Percentiles rank a stretch among this genome's conserved stretches.
Conservation (phyloP, 2,113 vertebrate species). For the Lophotis ruficrista region DNA sequence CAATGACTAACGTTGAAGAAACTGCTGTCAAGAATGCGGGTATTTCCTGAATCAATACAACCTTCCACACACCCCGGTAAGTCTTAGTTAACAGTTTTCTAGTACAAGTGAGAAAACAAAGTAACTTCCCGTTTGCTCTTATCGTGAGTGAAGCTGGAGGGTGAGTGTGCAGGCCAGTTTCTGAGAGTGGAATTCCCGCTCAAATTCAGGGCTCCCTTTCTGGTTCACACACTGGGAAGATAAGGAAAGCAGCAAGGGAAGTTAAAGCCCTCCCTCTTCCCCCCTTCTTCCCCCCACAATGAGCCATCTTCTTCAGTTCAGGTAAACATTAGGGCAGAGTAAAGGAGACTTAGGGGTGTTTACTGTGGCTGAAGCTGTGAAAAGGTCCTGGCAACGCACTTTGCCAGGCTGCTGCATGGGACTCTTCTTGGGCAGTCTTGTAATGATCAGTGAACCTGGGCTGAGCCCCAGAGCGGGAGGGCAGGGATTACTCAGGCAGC, state of each 20-base stretch:
- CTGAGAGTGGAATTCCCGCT: not conserved
- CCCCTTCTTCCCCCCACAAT: not conserved
- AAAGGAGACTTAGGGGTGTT: not conserved
- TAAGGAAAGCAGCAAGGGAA: not conserved
- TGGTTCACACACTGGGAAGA: not conserved
- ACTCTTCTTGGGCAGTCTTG: not conserved
- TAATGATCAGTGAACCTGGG: not conserved
- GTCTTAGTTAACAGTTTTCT: not conserved
- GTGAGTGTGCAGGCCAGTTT: not conserved
- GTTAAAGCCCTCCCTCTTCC: not conserved
- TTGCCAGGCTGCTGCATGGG: not conserved
- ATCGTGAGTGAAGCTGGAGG: not conserved
- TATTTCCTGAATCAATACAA: constrained; percentile 5
- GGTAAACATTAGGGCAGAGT: not conserved
- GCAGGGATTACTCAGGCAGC: not conserved
- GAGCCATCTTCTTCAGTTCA: not conserved
- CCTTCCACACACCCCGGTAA: not conserved
- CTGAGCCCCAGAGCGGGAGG: not conserved
- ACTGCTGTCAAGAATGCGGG: not conserved
- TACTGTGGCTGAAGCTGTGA: not conserved
- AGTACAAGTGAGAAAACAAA: not conserved
- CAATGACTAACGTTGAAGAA: not conserved
- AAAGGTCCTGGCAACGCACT: not conserved
- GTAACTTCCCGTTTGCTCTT: not conserved
- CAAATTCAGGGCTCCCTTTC: not conserved